A percentile compares a stretch with the other conserved stretches of the same genome.
Evolutionary conservation across 2,888 invertebrate genomes (phyloP).

Genomic region (Noctua pronuba): DNA sequence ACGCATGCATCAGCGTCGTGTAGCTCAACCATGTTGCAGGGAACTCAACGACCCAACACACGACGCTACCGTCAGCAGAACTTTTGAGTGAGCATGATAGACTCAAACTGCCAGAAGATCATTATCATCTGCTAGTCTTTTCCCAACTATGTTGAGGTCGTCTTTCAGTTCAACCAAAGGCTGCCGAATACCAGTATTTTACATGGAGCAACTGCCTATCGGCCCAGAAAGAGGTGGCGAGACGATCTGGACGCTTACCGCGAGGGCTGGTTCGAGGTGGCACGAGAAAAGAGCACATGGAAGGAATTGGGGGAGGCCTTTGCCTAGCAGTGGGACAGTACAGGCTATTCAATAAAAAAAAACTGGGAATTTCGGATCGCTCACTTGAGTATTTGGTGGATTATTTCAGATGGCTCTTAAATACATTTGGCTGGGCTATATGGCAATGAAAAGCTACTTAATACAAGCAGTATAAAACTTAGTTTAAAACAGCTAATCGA

Average conservation of each 20-base stretch:
- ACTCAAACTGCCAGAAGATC: background rate
- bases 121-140: background rate
- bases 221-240: too few relatives aligned
- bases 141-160: background rate
- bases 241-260: too few relatives aligned
- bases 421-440: background rate
- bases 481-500: slow-evolving; percentile 19
- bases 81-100: slow-evolving; percentile 36
- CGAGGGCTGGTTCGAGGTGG: too few relatives aligned
- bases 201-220: background rate
- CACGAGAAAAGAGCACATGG: too few relatives aligned
- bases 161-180: background rate
- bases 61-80: slow-evolving; percentile 28
- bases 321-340: too few relatives aligned
- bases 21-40: slow-evolving; percentile 42
- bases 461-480: slow-evolving; percentile 51
- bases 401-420: background rate
- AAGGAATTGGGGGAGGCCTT: too few relatives aligned
- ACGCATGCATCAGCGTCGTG: slow-evolving; percentile 37
- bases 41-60: slow-evolving; percentile 39
- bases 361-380: background rate
- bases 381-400: background rate
- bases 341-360: too few relatives aligned
- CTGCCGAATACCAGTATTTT: background rate
- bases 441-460: slow-evolving; percentile 10